These are phyloP conservation scores for Luperina testacea DNA, from an alignment of 2,888 invertebrate species.

Conservation along the genomic window DNA sequence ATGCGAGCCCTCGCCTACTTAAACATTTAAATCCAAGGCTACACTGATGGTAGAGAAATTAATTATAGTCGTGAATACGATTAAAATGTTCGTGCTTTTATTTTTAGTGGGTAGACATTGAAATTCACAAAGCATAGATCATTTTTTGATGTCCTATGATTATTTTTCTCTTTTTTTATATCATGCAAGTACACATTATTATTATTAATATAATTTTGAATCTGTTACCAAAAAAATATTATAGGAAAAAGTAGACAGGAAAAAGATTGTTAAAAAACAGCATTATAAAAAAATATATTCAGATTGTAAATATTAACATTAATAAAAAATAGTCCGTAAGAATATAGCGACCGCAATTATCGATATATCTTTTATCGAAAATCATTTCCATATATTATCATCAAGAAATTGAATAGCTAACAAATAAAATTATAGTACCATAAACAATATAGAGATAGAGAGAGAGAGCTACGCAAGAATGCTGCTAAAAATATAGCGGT, in stretches of 20 bases:
- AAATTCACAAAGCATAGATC: neutral
- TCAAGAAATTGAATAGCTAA: slow-evolving; percentile 9
- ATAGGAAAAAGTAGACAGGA: neutral
- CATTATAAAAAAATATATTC: neutral
- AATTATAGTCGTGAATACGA: slow-evolving; percentile 5
- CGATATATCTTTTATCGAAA: slow-evolving; percentile 23
- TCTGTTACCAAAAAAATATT: too few species aligned
- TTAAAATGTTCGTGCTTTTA: slow-evolving; percentile 5
- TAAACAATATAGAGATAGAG: slow-evolving; percentile 19
- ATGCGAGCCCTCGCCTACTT: slow-evolving; percentile 17
- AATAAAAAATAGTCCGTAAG: slow-evolving; percentile 26
- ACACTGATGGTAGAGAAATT: neutral
- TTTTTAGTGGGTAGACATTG: neutral
- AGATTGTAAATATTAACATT: slow-evolving; percentile 22
- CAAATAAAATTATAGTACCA: slow-evolving; percentile 29
- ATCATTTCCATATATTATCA: slow-evolving; percentile 40
- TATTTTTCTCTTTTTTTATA: too few species aligned
- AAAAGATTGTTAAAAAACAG: neutral
- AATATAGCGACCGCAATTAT: slow-evolving; percentile 8
- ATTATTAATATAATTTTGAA: too few species aligned
- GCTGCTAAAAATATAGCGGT: neutral
- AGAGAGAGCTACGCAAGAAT: neutral
- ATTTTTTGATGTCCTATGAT: neutral
- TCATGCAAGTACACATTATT: too few species aligned
- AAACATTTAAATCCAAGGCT: slow-evolving; percentile 34